Percentiles rank a stretch among this genome's conserved stretches.
These are phyloP conservation scores for Apodemus speciosus DNA, from an alignment of 2,113 vertebrate species.

Conservation along the genomic window DNA sequence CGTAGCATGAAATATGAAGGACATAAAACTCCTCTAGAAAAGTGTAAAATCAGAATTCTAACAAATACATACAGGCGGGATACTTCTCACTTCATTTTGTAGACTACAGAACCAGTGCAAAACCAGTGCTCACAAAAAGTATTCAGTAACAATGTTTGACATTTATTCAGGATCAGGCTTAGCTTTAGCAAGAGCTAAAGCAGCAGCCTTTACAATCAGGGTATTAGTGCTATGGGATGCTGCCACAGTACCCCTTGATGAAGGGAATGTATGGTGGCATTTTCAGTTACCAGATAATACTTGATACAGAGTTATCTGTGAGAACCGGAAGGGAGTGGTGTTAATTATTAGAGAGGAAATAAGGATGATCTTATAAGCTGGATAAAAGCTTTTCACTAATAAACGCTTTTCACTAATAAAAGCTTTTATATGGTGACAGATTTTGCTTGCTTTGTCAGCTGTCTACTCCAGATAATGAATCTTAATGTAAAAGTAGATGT, in stretches of 20 bases:
- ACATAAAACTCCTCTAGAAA: background rate
- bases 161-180: background rate
- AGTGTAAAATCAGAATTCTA: background rate
- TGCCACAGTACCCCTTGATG: background rate
- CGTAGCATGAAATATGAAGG: background rate
- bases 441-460: background rate
- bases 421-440: background rate
- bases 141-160: background rate
- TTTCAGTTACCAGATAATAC: background rate
- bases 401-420: constrained; percentile 1
- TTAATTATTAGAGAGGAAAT: constrained; percentile 4
- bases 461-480: background rate
- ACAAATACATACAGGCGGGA: background rate
- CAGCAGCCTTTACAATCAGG: background rate
- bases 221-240: background rate
- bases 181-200: background rate
- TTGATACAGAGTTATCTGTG: background rate
- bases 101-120: background rate
- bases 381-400: background rate
- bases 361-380: background rate
- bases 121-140: background rate
- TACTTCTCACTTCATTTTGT: background rate
- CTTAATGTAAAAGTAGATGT: background rate
- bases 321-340: background rate
- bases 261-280: background rate